Percentiles rank a stretch among this genome's conserved stretches.
Evolutionary conservation across 2,888 invertebrate genomes (phyloP).

Genomic region (Dicranocentrus wangi): DNA sequence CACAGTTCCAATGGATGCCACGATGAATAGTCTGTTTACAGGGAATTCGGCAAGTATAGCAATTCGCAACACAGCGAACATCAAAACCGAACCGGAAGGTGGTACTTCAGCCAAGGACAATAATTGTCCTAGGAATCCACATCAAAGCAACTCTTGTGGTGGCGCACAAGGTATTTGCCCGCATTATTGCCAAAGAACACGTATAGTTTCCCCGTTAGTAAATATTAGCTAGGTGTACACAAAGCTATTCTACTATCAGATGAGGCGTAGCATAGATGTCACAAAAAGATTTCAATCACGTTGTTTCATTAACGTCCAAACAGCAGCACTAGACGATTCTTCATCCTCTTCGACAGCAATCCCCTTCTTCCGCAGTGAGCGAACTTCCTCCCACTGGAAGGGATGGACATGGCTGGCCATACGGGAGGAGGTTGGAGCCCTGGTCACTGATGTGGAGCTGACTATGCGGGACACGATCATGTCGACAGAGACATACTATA

Average conservation of each 20-base stretch:
- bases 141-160: no score
- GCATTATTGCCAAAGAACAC: no score
- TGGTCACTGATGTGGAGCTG: constrained; percentile 24
- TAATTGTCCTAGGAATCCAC: no score
- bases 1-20: not conserved
- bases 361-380: constrained; percentile 5
- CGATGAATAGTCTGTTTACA: constrained; percentile 20
- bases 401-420: constrained; percentile 40
- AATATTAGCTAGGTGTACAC: no score
- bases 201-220: no score
- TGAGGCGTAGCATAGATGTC: not conserved
- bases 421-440: constrained; percentile 20
- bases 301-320: not conserved
- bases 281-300: not conserved
- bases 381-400: constrained; percentile 28
- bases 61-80: not conserved
- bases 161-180: no score
- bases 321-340: not conserved
- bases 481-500: constrained; percentile 8
- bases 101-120: no score
- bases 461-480: constrained; percentile 36
- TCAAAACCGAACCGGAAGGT: no score
- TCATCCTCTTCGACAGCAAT: not conserved
- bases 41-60: constrained; percentile 35
- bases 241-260: not conserved